phyloP scores from a whole-genome alignment of 2,797 vertebrate genomes.

The Aulostomus chinensis region DNA sequence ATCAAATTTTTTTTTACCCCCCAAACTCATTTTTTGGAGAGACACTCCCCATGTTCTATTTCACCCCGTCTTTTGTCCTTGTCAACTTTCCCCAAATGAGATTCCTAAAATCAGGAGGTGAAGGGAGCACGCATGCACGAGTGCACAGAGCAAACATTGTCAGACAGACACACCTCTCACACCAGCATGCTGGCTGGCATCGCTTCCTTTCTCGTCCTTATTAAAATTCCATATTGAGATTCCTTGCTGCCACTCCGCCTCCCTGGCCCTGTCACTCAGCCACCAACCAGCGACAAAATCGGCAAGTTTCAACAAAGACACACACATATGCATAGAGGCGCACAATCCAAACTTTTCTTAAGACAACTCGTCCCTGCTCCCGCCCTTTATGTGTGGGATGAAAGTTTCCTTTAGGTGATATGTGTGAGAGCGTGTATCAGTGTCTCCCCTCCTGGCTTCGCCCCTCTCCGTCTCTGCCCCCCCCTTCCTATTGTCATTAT shows the following conservation, averaged over 20 bases:
- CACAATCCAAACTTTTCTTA: slow-evolving; percentile 77
- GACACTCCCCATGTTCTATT: slow-evolving; percentile 35
- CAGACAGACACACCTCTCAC: slow-evolving; percentile 77
- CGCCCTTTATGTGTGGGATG: slow-evolving; percentile 75
- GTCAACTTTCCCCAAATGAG: slow-evolving; percentile 76
- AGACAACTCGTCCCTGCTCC: slow-evolving; percentile 69
- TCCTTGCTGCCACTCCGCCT: slow-evolving; percentile 75
- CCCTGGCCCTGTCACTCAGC: slow-evolving; percentile 75
- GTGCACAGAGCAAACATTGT: slow-evolving; percentile 65
- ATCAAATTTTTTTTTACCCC: slow-evolving; percentile 42
- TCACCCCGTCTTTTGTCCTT: slow-evolving; percentile 70
- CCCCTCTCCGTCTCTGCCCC: slow-evolving; percentile 27
- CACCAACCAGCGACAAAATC: slow-evolving; percentile 62
- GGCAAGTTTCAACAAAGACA: slow-evolving; percentile 71
- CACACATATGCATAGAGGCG: slow-evolving; percentile 56
- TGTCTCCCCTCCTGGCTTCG: slow-evolving; percentile 23
- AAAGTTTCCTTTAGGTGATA: slow-evolving; percentile 77
- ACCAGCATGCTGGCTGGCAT: slow-evolving; percentile 62
- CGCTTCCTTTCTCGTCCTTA: slow-evolving; percentile 70
- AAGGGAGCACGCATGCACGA: slow-evolving; percentile 59
- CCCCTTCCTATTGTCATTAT: slow-evolving; percentile 78
- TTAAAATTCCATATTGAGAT: slow-evolving; percentile 82
- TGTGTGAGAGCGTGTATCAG: slow-evolving; percentile 58
- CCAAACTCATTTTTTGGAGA: slow-evolving; percentile 28
- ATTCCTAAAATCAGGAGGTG: slow-evolving; percentile 76